phyloP scores from a whole-genome alignment of 2,888 invertebrate genomes.

The Tinea trinotella region DNA sequence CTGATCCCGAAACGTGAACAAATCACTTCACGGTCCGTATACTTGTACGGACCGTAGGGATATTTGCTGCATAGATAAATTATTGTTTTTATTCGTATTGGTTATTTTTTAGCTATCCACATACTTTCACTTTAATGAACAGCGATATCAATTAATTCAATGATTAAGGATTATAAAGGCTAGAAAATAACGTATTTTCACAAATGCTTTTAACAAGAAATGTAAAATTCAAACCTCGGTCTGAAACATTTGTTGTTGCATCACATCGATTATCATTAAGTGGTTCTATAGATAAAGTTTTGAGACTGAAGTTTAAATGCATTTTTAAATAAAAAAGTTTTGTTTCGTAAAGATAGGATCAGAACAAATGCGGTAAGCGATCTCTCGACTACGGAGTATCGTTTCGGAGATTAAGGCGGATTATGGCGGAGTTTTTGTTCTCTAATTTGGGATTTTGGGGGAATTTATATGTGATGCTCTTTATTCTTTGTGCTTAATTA shows the following conservation, averaged over 20 bases:
- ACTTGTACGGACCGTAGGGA: no score
- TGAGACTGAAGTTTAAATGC: background rate
- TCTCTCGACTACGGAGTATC: slow-evolving; percentile 25
- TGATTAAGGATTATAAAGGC: background rate
- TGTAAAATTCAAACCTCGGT: background rate
- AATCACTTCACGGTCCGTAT: no score
- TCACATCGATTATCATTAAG: no score
- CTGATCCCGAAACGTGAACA: no score
- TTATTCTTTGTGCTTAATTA: no score
- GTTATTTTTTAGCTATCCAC: no score
- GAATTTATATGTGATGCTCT: background rate
- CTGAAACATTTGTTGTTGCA: no score
- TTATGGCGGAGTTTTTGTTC: slow-evolving; percentile 10
- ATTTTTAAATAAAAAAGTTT: background rate
- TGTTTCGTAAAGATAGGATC: background rate
- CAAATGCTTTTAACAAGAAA: background rate
- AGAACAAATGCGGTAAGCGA: slow-evolving; percentile 28
- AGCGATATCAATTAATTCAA: no score
- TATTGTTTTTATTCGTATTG: no score
- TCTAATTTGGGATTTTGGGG: background rate
- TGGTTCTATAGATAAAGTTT: no score
- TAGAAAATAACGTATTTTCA: background rate
- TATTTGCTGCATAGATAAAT: no score
- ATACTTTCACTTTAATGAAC: no score
- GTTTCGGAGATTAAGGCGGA: slow-evolving; percentile 5